Conservation (phyloP, 64 coral and sea anemone genomes). For the Hydrozoanthus tunicans region DNA sequence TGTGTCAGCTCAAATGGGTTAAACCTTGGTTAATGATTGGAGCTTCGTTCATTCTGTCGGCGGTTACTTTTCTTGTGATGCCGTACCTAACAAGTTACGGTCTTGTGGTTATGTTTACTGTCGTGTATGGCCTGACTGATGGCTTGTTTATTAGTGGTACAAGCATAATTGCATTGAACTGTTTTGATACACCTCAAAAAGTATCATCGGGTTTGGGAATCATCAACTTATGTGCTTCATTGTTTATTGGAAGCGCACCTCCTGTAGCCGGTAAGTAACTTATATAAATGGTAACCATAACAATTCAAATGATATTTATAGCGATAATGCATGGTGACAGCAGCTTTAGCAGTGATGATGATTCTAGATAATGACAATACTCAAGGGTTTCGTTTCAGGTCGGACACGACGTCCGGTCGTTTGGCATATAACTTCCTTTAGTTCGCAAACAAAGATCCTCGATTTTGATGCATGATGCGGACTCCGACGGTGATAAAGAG, state of each 20-base stretch:
- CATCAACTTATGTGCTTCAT: background rate
- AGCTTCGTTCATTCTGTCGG: background rate
- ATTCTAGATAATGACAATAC: too few species aligned
- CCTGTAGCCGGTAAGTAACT: constrained; percentile 4
- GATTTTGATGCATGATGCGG: too few species aligned
- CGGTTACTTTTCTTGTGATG: background rate
- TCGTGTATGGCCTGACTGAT: background rate
- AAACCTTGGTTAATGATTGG: background rate
- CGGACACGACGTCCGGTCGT: too few species aligned
- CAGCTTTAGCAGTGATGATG: too few species aligned
- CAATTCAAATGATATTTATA: too few species aligned
- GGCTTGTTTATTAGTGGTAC: background rate
- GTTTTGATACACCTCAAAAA: constrained; percentile 7
- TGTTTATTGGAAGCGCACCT: background rate
- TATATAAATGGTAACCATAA: too few species aligned
- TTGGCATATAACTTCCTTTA: too few species aligned
- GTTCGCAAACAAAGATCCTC: too few species aligned
- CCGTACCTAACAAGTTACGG: background rate
- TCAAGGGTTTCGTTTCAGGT: too few species aligned
- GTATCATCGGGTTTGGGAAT: constrained; percentile 9
- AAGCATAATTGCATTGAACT: background rate
- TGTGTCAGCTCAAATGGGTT: background rate
- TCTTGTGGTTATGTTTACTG: background rate
- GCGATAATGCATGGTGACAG: too few species aligned
- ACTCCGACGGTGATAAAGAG: too few species aligned